Base-by-base conservation (phyloP, 2,888 invertebrate genomes). In the Sminthurides aquaticus region DNA sequence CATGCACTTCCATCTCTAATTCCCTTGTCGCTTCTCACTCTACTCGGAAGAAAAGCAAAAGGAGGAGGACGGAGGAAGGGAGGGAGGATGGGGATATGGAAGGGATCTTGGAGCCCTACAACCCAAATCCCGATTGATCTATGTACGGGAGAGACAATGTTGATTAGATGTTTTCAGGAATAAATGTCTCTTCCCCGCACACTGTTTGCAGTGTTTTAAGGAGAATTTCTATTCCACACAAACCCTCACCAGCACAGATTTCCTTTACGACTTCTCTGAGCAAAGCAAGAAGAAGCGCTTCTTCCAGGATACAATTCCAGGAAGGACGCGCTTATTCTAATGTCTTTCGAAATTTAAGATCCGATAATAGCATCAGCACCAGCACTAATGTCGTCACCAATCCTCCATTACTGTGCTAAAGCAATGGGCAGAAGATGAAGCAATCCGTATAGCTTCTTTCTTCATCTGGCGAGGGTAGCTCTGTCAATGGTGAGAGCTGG, bases 31-130 rank as follows among this genome's bases (percentile, higher is more conserved):
- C 49, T 25, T 67, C 63, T 34, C 34, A 27, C 49, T 24, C 26
- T 43, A 54, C 64, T 68, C 49, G 60, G 64, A 27, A 27, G 43
- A 49, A n/a, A 43, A 3, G 55, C 60, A 52, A 49, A 49, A 52
- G 57, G 57, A 49, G 48, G 56, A 48, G 48, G 56, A 49, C 34
- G 57, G 59, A 22, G 64, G 49, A 57, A 52, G 57, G 52, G 25
- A 56, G 56, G 18, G 11, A 24, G 18, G 26, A 56, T 56, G 22
- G 25, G 24, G 59, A 49, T 34, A 15, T 34, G 43, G 15, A 34
- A 34, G 15, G 43, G 8, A 5, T 34, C 43, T 15, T 34, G n/a
- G n/a, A n/a, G 43, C 43, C 43, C 43, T 34, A 34, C 43, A 15
- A 34, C 43, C 43, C 43, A 34, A 34, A 34, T 34, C 43, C 43